Base-by-base conservation (phyloP, 2,888 invertebrate genomes). In the Yponomeuta evonymella region DNA sequence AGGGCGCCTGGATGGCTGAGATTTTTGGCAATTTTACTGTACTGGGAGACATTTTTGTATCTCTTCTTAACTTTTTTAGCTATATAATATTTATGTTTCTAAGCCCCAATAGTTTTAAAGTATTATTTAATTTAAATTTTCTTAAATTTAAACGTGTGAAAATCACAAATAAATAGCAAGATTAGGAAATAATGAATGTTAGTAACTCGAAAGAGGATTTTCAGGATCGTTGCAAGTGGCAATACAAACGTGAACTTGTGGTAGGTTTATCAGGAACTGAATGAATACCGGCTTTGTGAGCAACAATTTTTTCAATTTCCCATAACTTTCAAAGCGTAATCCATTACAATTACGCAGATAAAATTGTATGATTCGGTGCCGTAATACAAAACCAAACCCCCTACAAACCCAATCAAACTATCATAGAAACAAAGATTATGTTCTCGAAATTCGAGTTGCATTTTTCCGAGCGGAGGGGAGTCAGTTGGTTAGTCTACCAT, bases 401-500 rank as follows among this genome's bases (percentile, higher is more conserved):
- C 73, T 73, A 75, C 78, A 78, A 77, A 81, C 79, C 73, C 85
- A 88, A 88, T 87, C 85, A 87, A 77, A 78, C 83, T 88, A 90
- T 89, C 89, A 81, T 86, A 88, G 15, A 87, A 89, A 89, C 86
- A 90, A 88, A 90, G 86, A 89, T 89, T 87, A 85, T 84, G 81
- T 81, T 82, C 82, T 83, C 80, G 79, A 84, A 84, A 62, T 36
- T 82, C 80, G 83, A 75, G 80, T 80, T 83, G 86, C 86, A 87
- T 87, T 88, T 88, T 87, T 85, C 87, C 86, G 15, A 15, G 36
- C 74, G 74, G 77, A 76, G 76, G 83, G 83, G 84, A 84, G 79
- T 79, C 72, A 72, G 76, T 71, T 80, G 78, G 51, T 58, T 12
- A 12, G 51, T 58, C 51, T 58, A 58, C 51, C 51, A 80, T 80